Conservation (phyloP, 2,888 invertebrate species). For the Pollenia labialis region DNA sequence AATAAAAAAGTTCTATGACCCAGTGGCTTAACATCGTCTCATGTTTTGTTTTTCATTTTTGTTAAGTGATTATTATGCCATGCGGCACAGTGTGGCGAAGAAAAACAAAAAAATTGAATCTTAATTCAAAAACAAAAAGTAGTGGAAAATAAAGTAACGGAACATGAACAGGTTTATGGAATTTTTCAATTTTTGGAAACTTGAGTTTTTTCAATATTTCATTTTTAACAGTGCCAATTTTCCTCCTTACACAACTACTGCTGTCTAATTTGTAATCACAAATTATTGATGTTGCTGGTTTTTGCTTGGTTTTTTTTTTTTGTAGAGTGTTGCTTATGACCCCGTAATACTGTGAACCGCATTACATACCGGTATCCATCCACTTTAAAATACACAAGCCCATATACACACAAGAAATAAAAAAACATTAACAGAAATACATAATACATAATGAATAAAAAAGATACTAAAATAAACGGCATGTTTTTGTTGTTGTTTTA, state of each 20-base stretch:
- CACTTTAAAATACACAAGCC: slow-evolving; percentile 72
- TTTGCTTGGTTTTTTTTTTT: slow-evolving; percentile 10
- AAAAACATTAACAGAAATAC: slow-evolving; percentile 52
- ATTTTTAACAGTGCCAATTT: too few relatives aligned
- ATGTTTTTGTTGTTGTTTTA: slow-evolving; percentile 52
- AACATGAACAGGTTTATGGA: too few relatives aligned
- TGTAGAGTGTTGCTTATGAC: slow-evolving; percentile 44
- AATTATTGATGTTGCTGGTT: background rate
- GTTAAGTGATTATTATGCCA: slow-evolving; percentile 59
- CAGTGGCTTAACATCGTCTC: slow-evolving; percentile 72
- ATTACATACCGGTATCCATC: slow-evolving; percentile 77
- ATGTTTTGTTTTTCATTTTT: slow-evolving; percentile 48
- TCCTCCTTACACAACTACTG: background rate
- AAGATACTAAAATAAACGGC: slow-evolving; percentile 59
- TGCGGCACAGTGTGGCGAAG: slow-evolving; percentile 54
- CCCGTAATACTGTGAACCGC: slow-evolving; percentile 69
- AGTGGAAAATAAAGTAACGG: too few relatives aligned
- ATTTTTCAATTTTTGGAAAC: too few relatives aligned
- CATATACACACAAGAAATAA: slow-evolving; percentile 6
- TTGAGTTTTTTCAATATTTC: too few relatives aligned
- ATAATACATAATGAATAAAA: slow-evolving; percentile 43
- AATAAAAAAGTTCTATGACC: slow-evolving; percentile 73
- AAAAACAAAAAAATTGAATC: too few relatives aligned
- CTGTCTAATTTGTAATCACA: slow-evolving; percentile 19
- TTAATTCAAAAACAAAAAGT: background rate